Percentiles rank a stretch among this genome's conserved stretches.
These are phyloP conservation scores for Leptopterna dolabrata DNA, from an alignment of 2,888 invertebrate species.

Conservation along the genomic window DNA sequence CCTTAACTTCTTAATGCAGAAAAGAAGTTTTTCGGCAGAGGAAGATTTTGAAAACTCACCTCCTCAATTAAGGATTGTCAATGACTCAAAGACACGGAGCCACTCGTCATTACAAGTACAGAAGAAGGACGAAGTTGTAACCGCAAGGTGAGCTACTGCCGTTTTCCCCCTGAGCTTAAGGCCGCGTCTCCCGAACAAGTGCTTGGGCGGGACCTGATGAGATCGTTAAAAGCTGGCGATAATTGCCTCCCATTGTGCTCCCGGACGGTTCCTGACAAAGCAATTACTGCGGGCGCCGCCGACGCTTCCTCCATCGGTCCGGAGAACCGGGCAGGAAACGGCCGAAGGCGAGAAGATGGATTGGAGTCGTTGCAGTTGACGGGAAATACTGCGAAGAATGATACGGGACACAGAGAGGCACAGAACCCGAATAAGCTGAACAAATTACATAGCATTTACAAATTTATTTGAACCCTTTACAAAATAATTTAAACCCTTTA, in stretches of 20 bases:
- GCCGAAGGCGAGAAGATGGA: not conserved
- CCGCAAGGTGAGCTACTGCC: not conserved
- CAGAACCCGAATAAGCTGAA: too few species aligned
- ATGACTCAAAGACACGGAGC: not conserved
- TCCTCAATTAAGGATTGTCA: too few species aligned
- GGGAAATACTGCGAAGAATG: too few species aligned
- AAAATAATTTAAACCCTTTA: too few species aligned
- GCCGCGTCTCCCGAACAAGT: not conserved
- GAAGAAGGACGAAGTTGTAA: not conserved
- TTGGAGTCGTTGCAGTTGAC: too few species aligned
- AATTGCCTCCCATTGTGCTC: not conserved
- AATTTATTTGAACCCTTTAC: too few species aligned
- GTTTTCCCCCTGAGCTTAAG: too few species aligned
- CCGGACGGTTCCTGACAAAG: not conserved
- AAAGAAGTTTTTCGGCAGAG: too few species aligned
- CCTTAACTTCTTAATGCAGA: too few species aligned
- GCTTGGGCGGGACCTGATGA: not conserved
- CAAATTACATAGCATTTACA: too few species aligned
- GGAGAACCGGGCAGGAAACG: not conserved
- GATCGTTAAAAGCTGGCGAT: constrained; percentile 3
- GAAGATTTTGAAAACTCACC: too few species aligned
- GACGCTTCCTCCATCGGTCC: not conserved
- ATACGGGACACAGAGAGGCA: too few species aligned
- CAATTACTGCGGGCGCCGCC: not conserved
- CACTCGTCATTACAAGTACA: not conserved